Percentiles rank a stretch among this genome's conserved stretches.
phyloP scores from a whole-genome alignment of 2,113 vertebrate genomes.

The Vulpes vulpes region DNA sequence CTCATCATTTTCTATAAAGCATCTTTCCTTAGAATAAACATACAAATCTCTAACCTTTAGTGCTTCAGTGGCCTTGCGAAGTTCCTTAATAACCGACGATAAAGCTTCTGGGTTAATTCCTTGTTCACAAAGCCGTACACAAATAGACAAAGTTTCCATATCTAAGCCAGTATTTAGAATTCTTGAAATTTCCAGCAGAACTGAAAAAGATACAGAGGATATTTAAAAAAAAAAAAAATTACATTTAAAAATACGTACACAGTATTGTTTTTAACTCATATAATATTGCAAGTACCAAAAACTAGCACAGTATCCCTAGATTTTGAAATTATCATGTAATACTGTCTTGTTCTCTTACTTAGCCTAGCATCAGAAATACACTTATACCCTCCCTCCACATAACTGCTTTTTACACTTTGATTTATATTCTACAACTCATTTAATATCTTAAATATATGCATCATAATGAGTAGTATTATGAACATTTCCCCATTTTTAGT shows the following conservation, averaged over 20 bases:
- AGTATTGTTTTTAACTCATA: not conserved
- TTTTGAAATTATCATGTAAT: slow-evolving; percentile 4
- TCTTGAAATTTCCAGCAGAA: slow-evolving; percentile 97
- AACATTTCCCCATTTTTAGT: not conserved
- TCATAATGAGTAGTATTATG: slow-evolving; percentile 10
- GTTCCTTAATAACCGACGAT: slow-evolving; percentile 97
- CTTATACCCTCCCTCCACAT: not conserved
- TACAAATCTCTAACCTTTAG: slow-evolving; percentile 91
- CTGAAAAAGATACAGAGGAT: slow-evolving; percentile 84
- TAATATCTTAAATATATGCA: not conserved
- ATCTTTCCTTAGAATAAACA: slow-evolving; percentile 44
- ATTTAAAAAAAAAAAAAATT: slow-evolving; percentile 1
- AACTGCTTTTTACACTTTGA: not conserved
- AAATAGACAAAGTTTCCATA: slow-evolving; percentile 98
- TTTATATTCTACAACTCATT: not conserved
- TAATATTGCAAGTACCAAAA: not conserved
- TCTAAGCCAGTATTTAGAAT: slow-evolving; percentile 98
- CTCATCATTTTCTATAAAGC: slow-evolving; percentile 49
- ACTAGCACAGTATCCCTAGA: not conserved
- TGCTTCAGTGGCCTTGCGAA: slow-evolving; percentile 95
- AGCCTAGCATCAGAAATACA: slow-evolving; percentile 44
- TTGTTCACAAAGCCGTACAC: slow-evolving; percentile 98
- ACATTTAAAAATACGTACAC: not conserved
- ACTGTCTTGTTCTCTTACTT: not conserved
- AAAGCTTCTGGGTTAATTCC: slow-evolving; percentile 98